Conservation (phyloP, 2,888 invertebrate genomes). For the Empis livida region DNA sequence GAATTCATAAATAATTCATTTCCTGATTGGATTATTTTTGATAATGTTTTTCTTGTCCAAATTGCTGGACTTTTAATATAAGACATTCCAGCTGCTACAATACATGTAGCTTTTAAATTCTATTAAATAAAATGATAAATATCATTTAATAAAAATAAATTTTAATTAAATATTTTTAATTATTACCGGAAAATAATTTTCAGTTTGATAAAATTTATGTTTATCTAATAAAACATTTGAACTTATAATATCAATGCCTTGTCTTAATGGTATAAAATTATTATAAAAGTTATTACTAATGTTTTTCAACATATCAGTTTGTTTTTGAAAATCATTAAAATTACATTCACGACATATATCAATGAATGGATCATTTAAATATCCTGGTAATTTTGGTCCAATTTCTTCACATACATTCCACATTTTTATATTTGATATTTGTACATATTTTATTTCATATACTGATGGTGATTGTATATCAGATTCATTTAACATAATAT, state of each 20-base stretch:
- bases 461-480: background rate
- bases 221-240: background rate
- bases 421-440: background rate
- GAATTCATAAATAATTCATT: slow-evolving; percentile 10
- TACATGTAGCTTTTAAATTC: slow-evolving; percentile 14
- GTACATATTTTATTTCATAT: background rate
- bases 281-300: no score
- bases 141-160: background rate
- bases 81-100: slow-evolving; percentile 11
- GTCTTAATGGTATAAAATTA: background rate
- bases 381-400: background rate
- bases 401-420: background rate
- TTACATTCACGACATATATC: background rate
- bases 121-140: slow-evolving; percentile 3
- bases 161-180: background rate
- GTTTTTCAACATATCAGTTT: background rate
- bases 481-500: background rate
- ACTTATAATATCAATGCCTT: background rate
- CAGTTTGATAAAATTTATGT: slow-evolving; percentile 8
- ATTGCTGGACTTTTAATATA: slow-evolving; percentile 4
- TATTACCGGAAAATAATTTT: slow-evolving; percentile 10
- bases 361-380: background rate
- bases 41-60: slow-evolving; percentile 13
- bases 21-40: slow-evolving; percentile 8
- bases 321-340: background rate